Percentiles rank a stretch among this genome's conserved stretches.
Evolutionary conservation across 2,888 invertebrate species (phyloP).

Genomic region (Caenorhabditis zanzibari): DNA sequence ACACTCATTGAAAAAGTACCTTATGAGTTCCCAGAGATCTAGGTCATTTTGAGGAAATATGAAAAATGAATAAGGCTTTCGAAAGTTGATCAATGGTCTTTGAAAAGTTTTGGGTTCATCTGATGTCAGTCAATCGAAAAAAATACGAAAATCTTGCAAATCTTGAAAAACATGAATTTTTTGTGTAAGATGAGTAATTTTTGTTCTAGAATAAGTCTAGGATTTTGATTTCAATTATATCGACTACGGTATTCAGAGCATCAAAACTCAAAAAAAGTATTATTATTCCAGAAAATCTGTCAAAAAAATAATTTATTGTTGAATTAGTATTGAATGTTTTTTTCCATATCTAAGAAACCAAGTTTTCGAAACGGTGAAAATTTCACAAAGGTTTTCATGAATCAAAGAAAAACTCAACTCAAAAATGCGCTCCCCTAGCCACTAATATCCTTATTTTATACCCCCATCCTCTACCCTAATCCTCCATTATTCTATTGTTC

Average conservation of each 20-base stretch:
- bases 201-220: too few relatives aligned
- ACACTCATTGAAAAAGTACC: background rate
- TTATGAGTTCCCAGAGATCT: background rate
- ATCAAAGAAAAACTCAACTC: too few relatives aligned
- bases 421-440: background rate
- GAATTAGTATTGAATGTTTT: too few relatives aligned
- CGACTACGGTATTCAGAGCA: too few relatives aligned
- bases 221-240: too few relatives aligned
- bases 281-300: too few relatives aligned
- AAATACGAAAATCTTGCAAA: background rate
- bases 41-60: background rate
- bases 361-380: too few relatives aligned
- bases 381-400: too few relatives aligned
- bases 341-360: too few relatives aligned
- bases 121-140: slow-evolving; percentile 28
- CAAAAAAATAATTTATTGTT: too few relatives aligned
- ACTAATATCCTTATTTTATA: slow-evolving; percentile 1
- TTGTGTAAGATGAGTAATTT: background rate
- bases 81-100: slow-evolving; percentile 5
- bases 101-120: background rate
- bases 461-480: background rate
- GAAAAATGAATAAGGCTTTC: background rate
- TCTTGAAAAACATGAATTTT: background rate
- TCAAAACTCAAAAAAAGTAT: too few relatives aligned
- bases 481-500: slow-evolving; percentile 5